These are phyloP conservation scores for Acipenser ruthenus DNA, from an alignment of 2,797 vertebrate genomes.

Conservation along the genomic window DNA sequence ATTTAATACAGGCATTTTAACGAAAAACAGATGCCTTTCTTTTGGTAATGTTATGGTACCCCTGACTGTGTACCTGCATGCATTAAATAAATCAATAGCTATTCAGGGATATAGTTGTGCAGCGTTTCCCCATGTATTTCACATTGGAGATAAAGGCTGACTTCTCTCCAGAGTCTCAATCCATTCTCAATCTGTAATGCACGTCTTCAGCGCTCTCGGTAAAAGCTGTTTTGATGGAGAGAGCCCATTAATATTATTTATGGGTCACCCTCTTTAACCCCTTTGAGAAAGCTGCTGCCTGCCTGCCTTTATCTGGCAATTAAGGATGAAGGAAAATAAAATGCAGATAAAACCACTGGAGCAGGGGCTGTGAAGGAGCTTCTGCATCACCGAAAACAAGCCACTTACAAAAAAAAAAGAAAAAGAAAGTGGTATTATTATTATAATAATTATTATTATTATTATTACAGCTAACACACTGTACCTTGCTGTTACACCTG, in stretches of 20 bases:
- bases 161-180: neutral
- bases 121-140: neutral
- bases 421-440: too few relatives aligned
- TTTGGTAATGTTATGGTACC: too few relatives aligned
- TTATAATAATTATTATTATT: too few relatives aligned
- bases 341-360: too few relatives aligned
- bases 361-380: too few relatives aligned
- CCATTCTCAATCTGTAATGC: too few relatives aligned
- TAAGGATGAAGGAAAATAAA: conserved; percentile 1
- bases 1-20: too few relatives aligned
- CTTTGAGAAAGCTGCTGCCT: neutral
- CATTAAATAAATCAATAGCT: neutral
- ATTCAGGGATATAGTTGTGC: neutral
- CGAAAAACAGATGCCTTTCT: too few relatives aligned
- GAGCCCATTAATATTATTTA: conserved; percentile 1
- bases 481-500: too few relatives aligned
- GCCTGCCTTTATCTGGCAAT: neutral
- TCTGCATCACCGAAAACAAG: too few relatives aligned
- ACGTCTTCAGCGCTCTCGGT: neutral
- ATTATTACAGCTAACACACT: too few relatives aligned
- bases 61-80: neutral
- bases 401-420: too few relatives aligned
- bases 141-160: neutral
- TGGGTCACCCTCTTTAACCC: neutral
- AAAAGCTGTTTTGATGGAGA: neutral